These are phyloP conservation scores for Amphipoea oculea DNA, from an alignment of 2,888 invertebrate species.

Conservation along the genomic window DNA sequence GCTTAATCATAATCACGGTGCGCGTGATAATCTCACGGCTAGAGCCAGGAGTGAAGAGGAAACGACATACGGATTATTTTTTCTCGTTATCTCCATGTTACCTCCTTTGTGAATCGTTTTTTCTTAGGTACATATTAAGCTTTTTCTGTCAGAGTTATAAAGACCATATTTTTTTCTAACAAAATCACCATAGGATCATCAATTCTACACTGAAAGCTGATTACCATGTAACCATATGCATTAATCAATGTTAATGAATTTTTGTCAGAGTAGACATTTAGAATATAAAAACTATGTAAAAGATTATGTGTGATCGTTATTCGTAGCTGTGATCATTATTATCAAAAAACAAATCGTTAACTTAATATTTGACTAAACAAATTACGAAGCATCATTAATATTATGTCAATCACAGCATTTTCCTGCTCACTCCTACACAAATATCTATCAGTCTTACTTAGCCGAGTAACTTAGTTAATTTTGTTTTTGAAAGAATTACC, in stretches of 20 bases:
- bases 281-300: not conserved
- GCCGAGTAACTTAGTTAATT: slow-evolving; percentile 77
- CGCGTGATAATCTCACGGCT: slow-evolving; percentile 82
- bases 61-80: slow-evolving; percentile 79
- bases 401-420: slow-evolving; percentile 75
- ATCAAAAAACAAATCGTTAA: slow-evolving; percentile 2
- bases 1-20: slow-evolving; percentile 85
- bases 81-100: slow-evolving; percentile 74
- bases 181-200: not conserved
- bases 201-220: not conserved
- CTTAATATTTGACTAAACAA: slow-evolving; percentile 38
- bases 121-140: slow-evolving; percentile 65
- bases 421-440: slow-evolving; percentile 69
- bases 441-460: slow-evolving; percentile 85
- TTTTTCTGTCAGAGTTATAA: slow-evolving; percentile 4
- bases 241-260: not conserved
- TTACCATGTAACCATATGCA: too few relatives aligned
- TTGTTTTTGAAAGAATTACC: slow-evolving; percentile 73
- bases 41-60: slow-evolving; percentile 77
- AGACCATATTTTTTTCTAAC: not conserved
- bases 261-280: not conserved
- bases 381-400: slow-evolving; percentile 65
- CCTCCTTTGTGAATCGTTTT: slow-evolving; percentile 71
- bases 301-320: not conserved
- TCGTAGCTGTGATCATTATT: not conserved